Percentiles rank a stretch among this genome's conserved stretches.
Conservation (phyloP, 2,113 vertebrate species). For the Dasyprocta punctata region DNA sequence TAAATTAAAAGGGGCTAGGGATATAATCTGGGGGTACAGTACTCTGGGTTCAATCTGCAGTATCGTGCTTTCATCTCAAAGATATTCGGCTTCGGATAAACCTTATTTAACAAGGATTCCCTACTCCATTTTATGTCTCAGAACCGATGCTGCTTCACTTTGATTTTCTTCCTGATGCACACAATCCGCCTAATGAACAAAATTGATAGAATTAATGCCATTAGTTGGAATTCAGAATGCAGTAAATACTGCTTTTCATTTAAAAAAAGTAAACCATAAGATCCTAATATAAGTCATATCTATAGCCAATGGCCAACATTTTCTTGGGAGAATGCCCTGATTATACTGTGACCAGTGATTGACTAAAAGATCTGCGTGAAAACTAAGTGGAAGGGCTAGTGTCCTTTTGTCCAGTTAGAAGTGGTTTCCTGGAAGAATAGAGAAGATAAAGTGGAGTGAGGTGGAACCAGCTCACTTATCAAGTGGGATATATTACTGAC, state of each 20-base stretch:
- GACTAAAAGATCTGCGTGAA: neutral
- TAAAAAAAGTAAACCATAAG: constrained; percentile 35
- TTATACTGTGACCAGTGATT: neutral
- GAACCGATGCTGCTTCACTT: neutral
- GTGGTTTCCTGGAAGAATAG: neutral
- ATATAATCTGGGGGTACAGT: neutral
- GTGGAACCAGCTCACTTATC: neutral
- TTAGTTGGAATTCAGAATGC: neutral
- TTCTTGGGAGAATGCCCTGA: neutral
- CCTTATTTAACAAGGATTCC: neutral
- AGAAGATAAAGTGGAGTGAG: neutral
- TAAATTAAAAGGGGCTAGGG: neutral
- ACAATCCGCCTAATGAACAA: neutral
- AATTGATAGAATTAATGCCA: neutral
- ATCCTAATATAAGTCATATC: neutral
- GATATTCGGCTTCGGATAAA: neutral
- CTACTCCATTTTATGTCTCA: neutral
- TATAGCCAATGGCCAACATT: neutral
- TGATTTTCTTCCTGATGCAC: neutral
- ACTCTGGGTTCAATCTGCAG: neutral
- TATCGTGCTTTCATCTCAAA: neutral
- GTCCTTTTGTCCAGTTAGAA: neutral
- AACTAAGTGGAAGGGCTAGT: neutral
- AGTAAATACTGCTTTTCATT: neutral
- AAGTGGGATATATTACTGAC: neutral